Evolutionary conservation across 2,888 invertebrate genomes (phyloP), one percentile per base, ranked within the genome.

Genomic region (Meloe dianella): DNA sequence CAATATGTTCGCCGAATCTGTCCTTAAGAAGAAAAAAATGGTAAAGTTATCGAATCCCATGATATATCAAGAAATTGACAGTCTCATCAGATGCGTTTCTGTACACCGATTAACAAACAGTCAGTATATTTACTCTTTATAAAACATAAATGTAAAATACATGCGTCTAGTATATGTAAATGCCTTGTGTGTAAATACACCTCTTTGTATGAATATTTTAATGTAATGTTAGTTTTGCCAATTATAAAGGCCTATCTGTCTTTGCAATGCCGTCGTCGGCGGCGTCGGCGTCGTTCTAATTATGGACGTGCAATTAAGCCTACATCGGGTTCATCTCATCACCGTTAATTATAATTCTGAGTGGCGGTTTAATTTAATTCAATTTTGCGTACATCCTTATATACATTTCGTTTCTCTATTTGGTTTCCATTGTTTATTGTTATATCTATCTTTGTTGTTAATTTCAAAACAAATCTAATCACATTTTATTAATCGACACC

Each of bases 331-430:
- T 35, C 29, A 58, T 32, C 58, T 30, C 54, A 59, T 66, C 24
- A 35, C 29, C 54, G 56, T 66, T 66, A 63, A 66, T 66, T 66
- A 58, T 62, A 41, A 60, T 63, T 66, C 62, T 57, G 22, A 61
- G 67, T 58, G 51, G 60, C 56, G 51, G 61, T 67, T 57, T 63
- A 61, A 61, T 64, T 67, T 64, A 67, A 67, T 67, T 63, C 61
- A 67, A 66, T 66, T 58, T 47, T 9, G 47, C 9, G 20, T 47
- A 47, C 47, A 47, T 47, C 47, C 47, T 20, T 9, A 47, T 47
- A 47, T 47, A 20, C 47, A 2, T 17, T n/a, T n/a, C n/a, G n/a
- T 2, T 47, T 47, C 17, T n/a, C 10, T 47, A 20, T 47, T 5
- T n/a, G n/a, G n/a, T n/a, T n/a, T 47, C 2, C n/a, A 20, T 47